Base-by-base conservation (phyloP, 2,888 invertebrate genomes). In the Drosophila paranaensis region DNA sequence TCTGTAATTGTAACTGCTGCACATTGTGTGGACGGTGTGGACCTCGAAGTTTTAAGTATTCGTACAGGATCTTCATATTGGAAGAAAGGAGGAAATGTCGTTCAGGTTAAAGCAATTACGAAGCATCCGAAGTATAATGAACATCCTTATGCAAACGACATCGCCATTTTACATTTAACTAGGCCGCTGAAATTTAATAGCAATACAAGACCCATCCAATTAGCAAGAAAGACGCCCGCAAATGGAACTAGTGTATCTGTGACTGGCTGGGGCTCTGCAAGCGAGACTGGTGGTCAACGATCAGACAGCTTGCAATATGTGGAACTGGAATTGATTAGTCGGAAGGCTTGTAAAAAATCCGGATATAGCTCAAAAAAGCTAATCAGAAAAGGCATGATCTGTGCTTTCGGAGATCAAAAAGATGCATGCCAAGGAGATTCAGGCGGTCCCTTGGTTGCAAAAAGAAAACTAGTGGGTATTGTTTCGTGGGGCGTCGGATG, bases 41-140 rank as follows among this genome's bases (percentile, higher is more conserved):
- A 0, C 2, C 0, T 0, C 1, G 10, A 11, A 2, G 1, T 10
- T 0, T 0, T 37, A 2, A 27, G n/a, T 11, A 16, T 54, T 27
- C 54, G 54, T 2, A 30, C 54, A 13, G 54, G 54, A 39, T 54
- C 54, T 4, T 13, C 2, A 1, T 16, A 27, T 16, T 54, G 54
- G 40, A 13, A 3, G 0, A 4, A 8, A 0, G 27, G 16, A 30
- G 54, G 54, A 10, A 40, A 30, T 8, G 1, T 40, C 16, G 8
- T 8, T 8, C 2, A 1, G 3, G n/a, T 54, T 8, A 10, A 6
- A n/a, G 1, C 11, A n/a, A 8, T 16, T 16, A 40, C 2, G 16
- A 0, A 0, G 8, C 54, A 54, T 30, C 39, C 39, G 2, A 11
- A 8, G 2, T 54, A 4, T 27, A 0, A 13, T 16, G 0, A 0